phyloP scores from a whole-genome alignment of 2,888 invertebrate genomes.

The Pachycephus smyrnensis region DNA sequence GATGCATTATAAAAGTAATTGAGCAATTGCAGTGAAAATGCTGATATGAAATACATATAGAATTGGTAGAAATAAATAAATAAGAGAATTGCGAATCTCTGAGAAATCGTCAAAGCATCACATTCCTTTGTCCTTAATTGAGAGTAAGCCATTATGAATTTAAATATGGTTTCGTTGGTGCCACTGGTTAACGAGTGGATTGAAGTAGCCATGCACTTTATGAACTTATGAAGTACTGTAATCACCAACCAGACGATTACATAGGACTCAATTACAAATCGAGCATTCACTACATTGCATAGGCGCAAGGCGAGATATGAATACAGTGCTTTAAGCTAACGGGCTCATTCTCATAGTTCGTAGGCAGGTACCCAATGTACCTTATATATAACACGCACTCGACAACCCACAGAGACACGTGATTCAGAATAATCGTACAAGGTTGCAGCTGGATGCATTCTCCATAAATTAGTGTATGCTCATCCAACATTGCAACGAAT shows the following conservation, averaged over 20 bases:
- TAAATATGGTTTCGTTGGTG: background rate
- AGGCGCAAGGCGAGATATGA: background rate
- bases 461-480: background rate
- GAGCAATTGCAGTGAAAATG: background rate
- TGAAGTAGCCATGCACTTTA: constrained; percentile 18
- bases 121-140: background rate
- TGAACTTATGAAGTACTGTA: background rate
- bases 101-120: background rate
- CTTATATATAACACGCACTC: background rate
- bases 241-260: background rate
- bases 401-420: background rate
- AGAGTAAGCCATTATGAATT: background rate
- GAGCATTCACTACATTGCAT: background rate
- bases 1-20: background rate
- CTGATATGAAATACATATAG: background rate
- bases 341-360: background rate
- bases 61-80: background rate
- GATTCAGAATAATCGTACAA: background rate
- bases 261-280: background rate
- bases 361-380: background rate
- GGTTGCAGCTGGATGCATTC: background rate
- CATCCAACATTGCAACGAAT: background rate
- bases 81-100: background rate
- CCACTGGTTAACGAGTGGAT: constrained; percentile 18
- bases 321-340: background rate